Conservation (phyloP, 92 coral and sea anemone genomes). For the Epizoanthus rinbou region DNA sequence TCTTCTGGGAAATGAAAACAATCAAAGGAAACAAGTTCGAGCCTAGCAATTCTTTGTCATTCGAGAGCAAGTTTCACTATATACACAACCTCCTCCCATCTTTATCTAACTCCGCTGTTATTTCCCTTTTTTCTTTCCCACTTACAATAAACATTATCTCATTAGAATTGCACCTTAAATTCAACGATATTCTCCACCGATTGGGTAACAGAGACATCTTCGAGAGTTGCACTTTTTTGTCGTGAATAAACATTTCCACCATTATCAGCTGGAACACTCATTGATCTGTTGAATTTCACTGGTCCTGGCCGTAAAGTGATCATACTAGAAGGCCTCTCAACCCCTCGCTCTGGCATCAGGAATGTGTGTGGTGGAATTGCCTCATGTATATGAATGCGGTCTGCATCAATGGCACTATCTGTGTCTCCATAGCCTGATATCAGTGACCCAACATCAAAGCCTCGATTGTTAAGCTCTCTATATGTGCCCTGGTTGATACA, state of each 20-base stretch:
- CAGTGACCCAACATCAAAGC: constrained; percentile 76
- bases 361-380: constrained; percentile 30
- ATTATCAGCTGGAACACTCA: background rate
- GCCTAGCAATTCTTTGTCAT: too few relatives aligned
- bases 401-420: constrained; percentile 48
- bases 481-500: constrained; percentile 74
- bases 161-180: background rate
- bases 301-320: constrained; percentile 19
- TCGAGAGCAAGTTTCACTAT: too few relatives aligned
- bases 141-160: too few relatives aligned
- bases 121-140: too few relatives aligned
- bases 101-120: too few relatives aligned
- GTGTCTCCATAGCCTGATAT: constrained; percentile 60
- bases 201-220: background rate
- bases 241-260: background rate
- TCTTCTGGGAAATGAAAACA: too few relatives aligned
- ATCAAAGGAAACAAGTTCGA: too few relatives aligned
- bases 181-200: constrained; percentile 11
- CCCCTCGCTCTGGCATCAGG: constrained; percentile 33
- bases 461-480: constrained; percentile 53
- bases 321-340: constrained; percentile 8
- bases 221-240: background rate
- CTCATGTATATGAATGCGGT: constrained; percentile 27
- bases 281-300: background rate
- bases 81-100: too few relatives aligned